Conservation (phyloP, 2,888 invertebrate genomes). For the Philopedon plagiatum region DNA sequence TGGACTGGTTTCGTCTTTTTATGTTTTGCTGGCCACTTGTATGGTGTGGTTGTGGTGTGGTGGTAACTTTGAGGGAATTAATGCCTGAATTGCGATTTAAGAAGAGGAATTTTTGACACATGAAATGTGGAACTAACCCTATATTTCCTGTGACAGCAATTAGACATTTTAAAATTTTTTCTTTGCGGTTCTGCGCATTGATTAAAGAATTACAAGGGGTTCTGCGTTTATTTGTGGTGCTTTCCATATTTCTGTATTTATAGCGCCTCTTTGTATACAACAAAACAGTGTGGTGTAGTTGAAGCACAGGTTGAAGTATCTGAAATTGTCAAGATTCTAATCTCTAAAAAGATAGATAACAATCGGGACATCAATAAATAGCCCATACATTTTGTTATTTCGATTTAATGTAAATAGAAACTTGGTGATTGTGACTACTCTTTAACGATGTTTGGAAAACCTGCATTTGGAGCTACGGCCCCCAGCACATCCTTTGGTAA, state of each 20-base stretch:
- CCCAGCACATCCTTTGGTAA: constrained; percentile 68
- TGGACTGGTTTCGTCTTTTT: too few species aligned
- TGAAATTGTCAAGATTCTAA: too few species aligned
- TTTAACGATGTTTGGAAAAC: constrained; percentile 54
- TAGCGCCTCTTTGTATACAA: neutral
- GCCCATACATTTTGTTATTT: neutral
- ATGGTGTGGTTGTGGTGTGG: too few species aligned
- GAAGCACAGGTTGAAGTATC: too few species aligned
- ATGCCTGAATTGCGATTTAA: too few species aligned
- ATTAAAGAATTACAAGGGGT: too few species aligned
- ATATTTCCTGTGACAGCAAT: neutral
- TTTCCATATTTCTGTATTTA: neutral
- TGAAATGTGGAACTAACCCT: too few species aligned
- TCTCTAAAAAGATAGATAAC: neutral
- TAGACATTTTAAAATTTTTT: neutral
- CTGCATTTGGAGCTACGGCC: constrained; percentile 61
- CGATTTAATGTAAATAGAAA: neutral
- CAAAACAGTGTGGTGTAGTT: neutral
- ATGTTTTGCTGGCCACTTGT: too few species aligned
- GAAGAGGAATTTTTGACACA: neutral
- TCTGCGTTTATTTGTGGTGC: neutral
- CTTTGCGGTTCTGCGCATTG: too few species aligned
- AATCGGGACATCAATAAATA: neutral
- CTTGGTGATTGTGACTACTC: neutral
- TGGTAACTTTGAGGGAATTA: too few species aligned